Conservation (phyloP, 30 jellyfish, hydroid and myxozoan genomes). For the Hydractinia echinata region DNA sequence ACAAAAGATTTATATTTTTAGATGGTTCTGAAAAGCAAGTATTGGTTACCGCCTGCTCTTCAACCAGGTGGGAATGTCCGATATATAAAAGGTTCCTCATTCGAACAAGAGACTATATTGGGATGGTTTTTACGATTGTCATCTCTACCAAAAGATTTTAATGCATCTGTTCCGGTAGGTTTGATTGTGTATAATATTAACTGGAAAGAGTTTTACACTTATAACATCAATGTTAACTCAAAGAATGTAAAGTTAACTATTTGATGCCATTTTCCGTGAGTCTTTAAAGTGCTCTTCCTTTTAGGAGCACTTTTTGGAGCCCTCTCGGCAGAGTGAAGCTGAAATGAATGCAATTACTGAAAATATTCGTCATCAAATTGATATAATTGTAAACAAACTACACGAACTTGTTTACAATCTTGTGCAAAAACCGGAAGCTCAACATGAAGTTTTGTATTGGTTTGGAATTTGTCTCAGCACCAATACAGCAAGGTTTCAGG, state of each 20-base stretch:
- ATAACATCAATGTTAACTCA: not conserved
- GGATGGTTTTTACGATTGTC: slow-evolving; percentile 81
- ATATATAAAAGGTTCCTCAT: slow-evolving; percentile 53
- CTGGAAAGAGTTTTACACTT: not conserved
- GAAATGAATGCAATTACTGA: slow-evolving; percentile 67
- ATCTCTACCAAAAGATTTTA: slow-evolving; percentile 51
- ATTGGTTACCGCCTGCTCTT: slow-evolving; percentile 70
- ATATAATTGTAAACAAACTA: slow-evolving; percentile 34
- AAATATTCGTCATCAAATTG: slow-evolving; percentile 62
- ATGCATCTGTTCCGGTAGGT: slow-evolving; percentile 66
- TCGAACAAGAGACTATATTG: slow-evolving; percentile 56
- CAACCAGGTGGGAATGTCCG: not conserved
- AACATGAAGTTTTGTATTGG: slow-evolving; percentile 78
- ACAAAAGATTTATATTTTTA: slow-evolving; percentile 1
- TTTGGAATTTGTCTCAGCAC: slow-evolving; percentile 77
- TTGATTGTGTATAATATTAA: not conserved
- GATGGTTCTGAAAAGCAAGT: slow-evolving; percentile 47
- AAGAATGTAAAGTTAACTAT: not conserved
- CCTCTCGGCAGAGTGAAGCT: slow-evolving; percentile 65
- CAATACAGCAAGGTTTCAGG: slow-evolving; percentile 76
- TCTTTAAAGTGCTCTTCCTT: not conserved
- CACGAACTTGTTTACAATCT: slow-evolving; percentile 62
- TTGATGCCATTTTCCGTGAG: not conserved
- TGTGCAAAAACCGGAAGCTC: slow-evolving; percentile 59
- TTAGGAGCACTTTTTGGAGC: slow-evolving; percentile 78